Evolutionary conservation across 2,113 vertebrate species (phyloP).

Genomic region (Syrrhaptes paradoxus): DNA sequence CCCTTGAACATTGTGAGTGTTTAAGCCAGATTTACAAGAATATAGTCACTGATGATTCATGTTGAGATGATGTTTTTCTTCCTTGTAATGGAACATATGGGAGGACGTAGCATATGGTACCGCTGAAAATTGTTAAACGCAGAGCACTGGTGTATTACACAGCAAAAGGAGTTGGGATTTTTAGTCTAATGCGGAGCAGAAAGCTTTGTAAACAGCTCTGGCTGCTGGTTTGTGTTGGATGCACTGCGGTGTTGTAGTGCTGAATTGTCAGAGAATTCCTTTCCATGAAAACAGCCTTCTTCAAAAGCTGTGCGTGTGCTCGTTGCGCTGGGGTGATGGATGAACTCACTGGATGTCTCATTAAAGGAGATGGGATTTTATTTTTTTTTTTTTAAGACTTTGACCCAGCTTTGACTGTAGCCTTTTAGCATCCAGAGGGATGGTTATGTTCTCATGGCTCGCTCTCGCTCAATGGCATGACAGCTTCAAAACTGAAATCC

Average conservation of each 20-base stretch:
- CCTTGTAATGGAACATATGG: conserved; percentile 50
- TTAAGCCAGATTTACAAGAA: conserved; percentile 67
- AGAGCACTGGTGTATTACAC: conserved; percentile 23
- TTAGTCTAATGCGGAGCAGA: neutral
- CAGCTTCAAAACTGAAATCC: neutral
- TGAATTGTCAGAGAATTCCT: neutral
- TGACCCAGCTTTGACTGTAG: neutral
- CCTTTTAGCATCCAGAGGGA: neutral
- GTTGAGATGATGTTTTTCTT: conserved; percentile 65
- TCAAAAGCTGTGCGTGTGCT: neutral
- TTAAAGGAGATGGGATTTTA: neutral
- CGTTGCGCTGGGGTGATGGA: neutral
- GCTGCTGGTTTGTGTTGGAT: neutral
- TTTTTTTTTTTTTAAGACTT: neutral
- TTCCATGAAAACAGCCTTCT: neutral
- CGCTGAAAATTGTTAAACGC: conserved; percentile 26
- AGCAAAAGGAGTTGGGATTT: conserved; percentile 31
- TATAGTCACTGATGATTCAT: conserved; percentile 73
- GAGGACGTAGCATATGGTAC: conserved; percentile 16
- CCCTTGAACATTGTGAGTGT: conserved; percentile 20
- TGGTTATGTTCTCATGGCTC: neutral
- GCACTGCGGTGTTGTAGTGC: neutral
- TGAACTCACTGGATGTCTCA: neutral
- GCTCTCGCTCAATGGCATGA: neutral
- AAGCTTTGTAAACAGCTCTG: conserved; percentile 38